phyloP scores from a whole-genome alignment of 2,888 invertebrate species.

The Phalera bucephala region DNA sequence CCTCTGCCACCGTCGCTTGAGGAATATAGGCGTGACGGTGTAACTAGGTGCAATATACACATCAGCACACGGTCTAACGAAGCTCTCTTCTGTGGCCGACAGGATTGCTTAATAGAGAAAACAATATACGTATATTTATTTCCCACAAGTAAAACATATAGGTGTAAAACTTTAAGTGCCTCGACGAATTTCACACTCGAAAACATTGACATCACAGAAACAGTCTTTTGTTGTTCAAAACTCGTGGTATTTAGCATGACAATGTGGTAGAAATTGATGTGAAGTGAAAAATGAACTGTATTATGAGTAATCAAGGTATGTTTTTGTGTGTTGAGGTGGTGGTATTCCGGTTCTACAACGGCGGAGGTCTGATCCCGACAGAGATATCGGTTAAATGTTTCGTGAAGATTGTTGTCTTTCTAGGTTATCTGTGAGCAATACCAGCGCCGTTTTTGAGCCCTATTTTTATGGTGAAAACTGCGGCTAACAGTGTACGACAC shows the following conservation, averaged over 20 bases:
- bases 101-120: too few species aligned
- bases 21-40: too few species aligned
- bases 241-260: conserved; percentile 39
- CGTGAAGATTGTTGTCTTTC: background rate
- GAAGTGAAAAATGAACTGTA: conserved; percentile 1
- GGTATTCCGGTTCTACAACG: conserved; percentile 1
- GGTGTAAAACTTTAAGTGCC: too few species aligned
- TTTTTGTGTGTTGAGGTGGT: conserved; percentile 3
- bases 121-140: too few species aligned
- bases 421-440: background rate
- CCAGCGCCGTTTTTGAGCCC: background rate
- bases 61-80: too few species aligned
- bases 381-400: conserved; percentile 1
- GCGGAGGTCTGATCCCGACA: conserved; percentile 1
- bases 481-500: too few species aligned
- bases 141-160: too few species aligned
- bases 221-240: conserved; percentile 18
- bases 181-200: conserved; percentile 41
- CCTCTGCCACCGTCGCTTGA: too few species aligned
- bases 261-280: conserved; percentile 15
- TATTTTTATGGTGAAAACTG: too few species aligned
- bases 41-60: too few species aligned
- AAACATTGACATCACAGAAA: conserved; percentile 19
- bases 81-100: too few species aligned
- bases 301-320: fast-evolving